phyloP scores from a whole-genome alignment of 2,888 invertebrate species.

The Lasioglossum oenotherae region DNA sequence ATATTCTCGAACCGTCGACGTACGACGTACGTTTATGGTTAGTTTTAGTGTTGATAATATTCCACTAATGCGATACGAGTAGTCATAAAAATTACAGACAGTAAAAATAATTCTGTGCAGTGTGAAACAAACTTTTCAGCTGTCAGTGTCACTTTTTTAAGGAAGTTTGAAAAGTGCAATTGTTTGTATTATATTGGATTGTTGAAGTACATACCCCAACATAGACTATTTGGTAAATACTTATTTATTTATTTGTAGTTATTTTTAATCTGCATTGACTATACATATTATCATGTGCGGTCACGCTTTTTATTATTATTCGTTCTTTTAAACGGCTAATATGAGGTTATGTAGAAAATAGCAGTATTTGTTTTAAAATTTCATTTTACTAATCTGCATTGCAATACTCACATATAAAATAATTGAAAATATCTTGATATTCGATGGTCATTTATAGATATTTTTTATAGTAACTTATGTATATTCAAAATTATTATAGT shows the following conservation, averaged over 20 bases:
- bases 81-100: neutral
- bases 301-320: neutral
- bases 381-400: neutral
- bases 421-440: neutral
- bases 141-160: neutral
- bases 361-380: neutral
- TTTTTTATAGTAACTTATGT: no score
- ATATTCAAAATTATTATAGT: neutral
- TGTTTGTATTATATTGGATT: neutral
- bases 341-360: no score
- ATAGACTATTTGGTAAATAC: constrained; percentile 5
- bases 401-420: neutral
- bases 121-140: neutral
- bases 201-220: neutral
- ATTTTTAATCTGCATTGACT: no score
- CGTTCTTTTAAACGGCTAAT: neutral
- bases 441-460: neutral
- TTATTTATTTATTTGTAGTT: neutral
- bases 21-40: neutral
- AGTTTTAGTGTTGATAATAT: neutral
- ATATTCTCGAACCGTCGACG: neutral
- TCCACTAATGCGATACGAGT: neutral
- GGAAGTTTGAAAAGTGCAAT: neutral
- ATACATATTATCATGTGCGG: no score
- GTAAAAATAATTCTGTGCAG: neutral